phyloP scores from a whole-genome alignment of 2,888 invertebrate species.

The Caenorhabditis sp. region DNA sequence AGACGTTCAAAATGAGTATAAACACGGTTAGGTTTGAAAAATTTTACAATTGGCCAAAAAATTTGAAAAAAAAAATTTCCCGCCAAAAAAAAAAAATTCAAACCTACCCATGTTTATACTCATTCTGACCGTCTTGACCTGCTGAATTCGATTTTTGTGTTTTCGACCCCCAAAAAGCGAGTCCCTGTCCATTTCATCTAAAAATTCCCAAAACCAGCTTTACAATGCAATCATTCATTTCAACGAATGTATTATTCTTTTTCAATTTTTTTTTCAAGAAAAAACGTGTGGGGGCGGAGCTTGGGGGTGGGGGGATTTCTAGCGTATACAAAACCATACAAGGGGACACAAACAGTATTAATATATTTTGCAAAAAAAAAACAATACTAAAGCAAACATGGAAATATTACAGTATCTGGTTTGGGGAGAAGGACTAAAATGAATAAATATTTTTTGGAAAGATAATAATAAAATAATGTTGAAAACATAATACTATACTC shows the following conservation, averaged over 20 bases:
- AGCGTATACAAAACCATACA: slow-evolving; percentile 25
- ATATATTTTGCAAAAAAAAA: not conserved
- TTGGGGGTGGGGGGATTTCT: slow-evolving; percentile 32
- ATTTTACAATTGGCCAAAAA: too few species aligned
- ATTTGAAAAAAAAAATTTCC: too few species aligned
- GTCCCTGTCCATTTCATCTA: not conserved
- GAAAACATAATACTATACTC: slow-evolving; percentile 23
- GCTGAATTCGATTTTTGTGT: too few species aligned
- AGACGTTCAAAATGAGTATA: too few species aligned
- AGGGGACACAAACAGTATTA: not conserved
- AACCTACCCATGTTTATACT: too few species aligned
- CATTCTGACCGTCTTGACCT: too few species aligned
- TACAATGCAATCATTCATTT: slow-evolving; percentile 10
- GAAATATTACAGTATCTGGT: not conserved
- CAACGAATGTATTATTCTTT: slow-evolving; percentile 2
- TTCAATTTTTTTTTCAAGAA: slow-evolving; percentile 1
- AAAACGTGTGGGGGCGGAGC: not conserved
- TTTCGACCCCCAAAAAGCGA: too few species aligned
- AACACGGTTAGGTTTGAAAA: too few species aligned
- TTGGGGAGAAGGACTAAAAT: slow-evolving; percentile 47
- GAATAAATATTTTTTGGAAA: slow-evolving; percentile 27
- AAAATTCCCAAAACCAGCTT: not conserved
- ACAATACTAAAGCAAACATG: slow-evolving; percentile 32
- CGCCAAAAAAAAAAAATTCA: too few species aligned
- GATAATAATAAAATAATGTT: not conserved